Percentiles rank a stretch among this genome's conserved stretches.
Evolutionary conservation across 2,888 invertebrate genomes (phyloP).

Genomic region (Azorinus chamasolen): DNA sequence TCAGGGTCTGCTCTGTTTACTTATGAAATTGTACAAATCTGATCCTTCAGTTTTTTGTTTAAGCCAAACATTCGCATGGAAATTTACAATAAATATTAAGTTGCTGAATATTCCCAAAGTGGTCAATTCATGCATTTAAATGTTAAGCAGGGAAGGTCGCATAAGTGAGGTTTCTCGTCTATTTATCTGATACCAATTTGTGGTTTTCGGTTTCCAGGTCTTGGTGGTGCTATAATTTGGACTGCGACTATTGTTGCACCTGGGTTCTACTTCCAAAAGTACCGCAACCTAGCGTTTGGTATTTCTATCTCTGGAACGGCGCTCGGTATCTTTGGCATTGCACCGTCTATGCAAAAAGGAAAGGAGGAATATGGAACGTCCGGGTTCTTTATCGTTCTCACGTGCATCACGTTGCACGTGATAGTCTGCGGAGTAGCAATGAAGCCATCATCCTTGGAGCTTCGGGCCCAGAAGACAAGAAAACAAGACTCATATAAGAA

Average conservation of each 20-base stretch:
- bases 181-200: too few relatives aligned
- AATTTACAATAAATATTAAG: too few relatives aligned
- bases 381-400: constrained; percentile 46
- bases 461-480: constrained; percentile 12
- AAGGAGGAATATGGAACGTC: constrained; percentile 19
- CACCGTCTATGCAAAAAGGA: constrained; percentile 26
- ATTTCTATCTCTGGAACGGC: constrained; percentile 42
- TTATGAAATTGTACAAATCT: too few relatives aligned
- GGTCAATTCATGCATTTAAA: too few relatives aligned
- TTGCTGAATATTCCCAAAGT: too few relatives aligned
- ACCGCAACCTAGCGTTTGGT: constrained; percentile 42
- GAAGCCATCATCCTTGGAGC: constrained; percentile 40
- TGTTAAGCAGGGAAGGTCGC: too few relatives aligned
- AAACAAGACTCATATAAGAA: not conserved
- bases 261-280: constrained; percentile 42
- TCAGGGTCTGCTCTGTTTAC: too few relatives aligned
- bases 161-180: too few relatives aligned
- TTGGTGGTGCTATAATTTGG: constrained; percentile 52
- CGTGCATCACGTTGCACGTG: constrained; percentile 35
- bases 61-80: too few relatives aligned
- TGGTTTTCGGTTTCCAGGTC: constrained; percentile 35
- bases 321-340: constrained; percentile 41
- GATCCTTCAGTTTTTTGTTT: too few relatives aligned
- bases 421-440: constrained; percentile 36
- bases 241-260: constrained; percentile 47